Evolutionary conservation across 92 coral and sea anemone species (phyloP).

Genomic region (Heliopora coerulea): DNA sequence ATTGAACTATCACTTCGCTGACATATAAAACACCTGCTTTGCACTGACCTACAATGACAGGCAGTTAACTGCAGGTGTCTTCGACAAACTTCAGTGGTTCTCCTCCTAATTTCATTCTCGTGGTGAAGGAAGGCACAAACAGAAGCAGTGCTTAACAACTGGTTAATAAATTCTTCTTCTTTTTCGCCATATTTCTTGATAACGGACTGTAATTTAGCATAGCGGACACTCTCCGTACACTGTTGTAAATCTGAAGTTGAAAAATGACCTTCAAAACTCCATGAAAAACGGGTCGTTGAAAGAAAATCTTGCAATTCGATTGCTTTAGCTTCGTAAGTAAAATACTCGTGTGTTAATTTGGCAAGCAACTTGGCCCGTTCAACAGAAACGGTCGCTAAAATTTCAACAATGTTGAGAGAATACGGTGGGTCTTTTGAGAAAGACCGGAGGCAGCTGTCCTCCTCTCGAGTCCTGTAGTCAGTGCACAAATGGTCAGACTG

Average conservation of each 20-base stretch:
- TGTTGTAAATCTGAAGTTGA: slow-evolving; percentile 18
- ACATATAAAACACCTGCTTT: slow-evolving; percentile 22
- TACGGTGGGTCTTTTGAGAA: neutral
- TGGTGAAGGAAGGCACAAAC: slow-evolving; percentile 37
- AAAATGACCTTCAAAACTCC: slow-evolving; percentile 28
- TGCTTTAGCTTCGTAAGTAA: slow-evolving; percentile 27
- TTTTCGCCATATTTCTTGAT: slow-evolving; percentile 37
- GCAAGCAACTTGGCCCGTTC: slow-evolving; percentile 34
- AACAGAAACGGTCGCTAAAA: slow-evolving; percentile 20
- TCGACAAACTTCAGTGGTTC: slow-evolving; percentile 1
- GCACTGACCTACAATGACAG: neutral
- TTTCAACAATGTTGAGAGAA: slow-evolving; percentile 30
- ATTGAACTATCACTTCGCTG: slow-evolving; percentile 20
- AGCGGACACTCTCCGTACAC: slow-evolving; percentile 24
- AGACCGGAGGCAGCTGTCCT: slow-evolving; percentile 1
- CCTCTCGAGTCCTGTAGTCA: neutral
- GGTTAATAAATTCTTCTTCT: slow-evolving; percentile 40
- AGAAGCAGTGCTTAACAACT: slow-evolving; percentile 28
- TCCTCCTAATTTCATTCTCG: slow-evolving; percentile 24
- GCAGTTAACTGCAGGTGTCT: neutral
- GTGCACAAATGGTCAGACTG: neutral
- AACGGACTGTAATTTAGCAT: slow-evolving; percentile 24
- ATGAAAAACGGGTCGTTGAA: slow-evolving; percentile 30
- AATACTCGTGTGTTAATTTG: slow-evolving; percentile 28
- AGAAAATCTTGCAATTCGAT: slow-evolving; percentile 36